phyloP scores from a whole-genome alignment of 2,888 invertebrate species.

The Salpingus planirostris region DNA sequence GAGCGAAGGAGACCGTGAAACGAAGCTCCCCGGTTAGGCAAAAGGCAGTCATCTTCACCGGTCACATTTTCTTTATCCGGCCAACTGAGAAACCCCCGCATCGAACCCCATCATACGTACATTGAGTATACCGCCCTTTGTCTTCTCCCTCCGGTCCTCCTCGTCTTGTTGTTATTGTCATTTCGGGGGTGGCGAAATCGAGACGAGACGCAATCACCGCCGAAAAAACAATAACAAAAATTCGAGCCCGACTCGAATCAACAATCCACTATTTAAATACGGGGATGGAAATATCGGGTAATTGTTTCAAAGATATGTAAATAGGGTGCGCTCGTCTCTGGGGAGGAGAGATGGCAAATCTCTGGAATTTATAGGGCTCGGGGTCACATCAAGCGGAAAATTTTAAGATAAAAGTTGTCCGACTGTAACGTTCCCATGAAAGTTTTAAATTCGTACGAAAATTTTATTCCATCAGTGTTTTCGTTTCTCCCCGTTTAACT shows the following conservation, averaged over 20 bases:
- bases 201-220: too few species aligned
- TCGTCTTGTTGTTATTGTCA: too few species aligned
- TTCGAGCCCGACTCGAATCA: too few species aligned
- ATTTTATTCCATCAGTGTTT: conserved; percentile 3
- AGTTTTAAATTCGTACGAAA: conserved; percentile 7
- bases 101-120: not conserved
- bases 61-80: conserved; percentile 21
- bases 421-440: conserved; percentile 17
- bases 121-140: not conserved
- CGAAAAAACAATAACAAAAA: too few species aligned
- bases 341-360: too few species aligned
- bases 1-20: conserved; percentile 17
- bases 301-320: too few species aligned
- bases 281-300: too few species aligned
- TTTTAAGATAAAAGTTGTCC: conserved; percentile 28
- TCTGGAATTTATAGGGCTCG: conserved; percentile 25
- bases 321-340: too few species aligned
- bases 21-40: conserved; percentile 15
- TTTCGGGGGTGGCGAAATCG: too few species aligned
- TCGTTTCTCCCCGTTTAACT: not conserved
- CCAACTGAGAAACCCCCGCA: conserved; percentile 7
- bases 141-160: too few species aligned
- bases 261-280: not conserved
- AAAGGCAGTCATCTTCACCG: conserved; percentile 18
- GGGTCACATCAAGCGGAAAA: conserved; percentile 24